A percentile compares a stretch with the other conserved stretches of the same genome.
phyloP scores from a whole-genome alignment of 2,113 vertebrate species.

The Corydoras maculifer region DNA sequence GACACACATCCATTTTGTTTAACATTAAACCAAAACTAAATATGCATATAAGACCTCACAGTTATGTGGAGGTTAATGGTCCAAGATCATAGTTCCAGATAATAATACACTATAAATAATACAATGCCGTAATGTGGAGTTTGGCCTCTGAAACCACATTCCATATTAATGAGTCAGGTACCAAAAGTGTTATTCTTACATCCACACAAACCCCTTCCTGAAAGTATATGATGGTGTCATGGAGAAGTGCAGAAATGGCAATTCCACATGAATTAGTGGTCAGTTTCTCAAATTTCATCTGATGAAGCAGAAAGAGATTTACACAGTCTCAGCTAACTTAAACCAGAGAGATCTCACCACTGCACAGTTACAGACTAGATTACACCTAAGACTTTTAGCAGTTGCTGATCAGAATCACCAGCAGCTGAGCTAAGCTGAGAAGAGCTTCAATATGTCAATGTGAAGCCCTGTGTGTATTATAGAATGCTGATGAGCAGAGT shows the following conservation, averaged over 20 bases:
- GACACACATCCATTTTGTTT: no score
- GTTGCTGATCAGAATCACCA: not conserved
- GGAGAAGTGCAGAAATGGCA: not conserved
- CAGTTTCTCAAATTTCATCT: not conserved
- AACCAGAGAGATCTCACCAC: not conserved
- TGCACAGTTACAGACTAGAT: not conserved
- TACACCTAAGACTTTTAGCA: not conserved
- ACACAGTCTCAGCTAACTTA: not conserved
- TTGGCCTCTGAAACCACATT: not conserved
- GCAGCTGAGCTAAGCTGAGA: constrained; percentile 2
- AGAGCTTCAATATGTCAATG: not conserved
- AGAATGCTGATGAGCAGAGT: not conserved
- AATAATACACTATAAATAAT: no score
- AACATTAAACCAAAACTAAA: no score
- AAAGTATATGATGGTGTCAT: no score
- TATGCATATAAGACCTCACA: no score
- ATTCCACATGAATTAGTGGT: not conserved
- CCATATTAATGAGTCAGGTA: not conserved
- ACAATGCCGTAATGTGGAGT: no score
- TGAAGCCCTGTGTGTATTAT: not conserved
- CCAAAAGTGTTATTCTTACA: not conserved
- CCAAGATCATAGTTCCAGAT: no score
- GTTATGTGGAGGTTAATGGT: no score
- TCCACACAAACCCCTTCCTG: no score
- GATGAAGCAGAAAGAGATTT: not conserved